Evolutionary conservation across 1,140 invertebrate genomes (phyloP).

Genomic region (Drosophila miranda): DNA sequence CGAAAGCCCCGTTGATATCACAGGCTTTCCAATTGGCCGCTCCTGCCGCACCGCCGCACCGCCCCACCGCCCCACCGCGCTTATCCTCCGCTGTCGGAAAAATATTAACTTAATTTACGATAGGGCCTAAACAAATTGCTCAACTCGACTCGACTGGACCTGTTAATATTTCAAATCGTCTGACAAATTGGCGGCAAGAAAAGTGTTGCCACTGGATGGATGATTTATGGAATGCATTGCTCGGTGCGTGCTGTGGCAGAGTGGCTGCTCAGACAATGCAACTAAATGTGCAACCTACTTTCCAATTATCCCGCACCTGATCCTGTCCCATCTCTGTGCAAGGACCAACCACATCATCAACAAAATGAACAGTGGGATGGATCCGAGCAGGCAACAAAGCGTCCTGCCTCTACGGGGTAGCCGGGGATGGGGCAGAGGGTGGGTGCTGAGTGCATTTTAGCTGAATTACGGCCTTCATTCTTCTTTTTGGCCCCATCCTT

Average conservation of each 20-base stretch:
- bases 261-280: slow-evolving; percentile 48
- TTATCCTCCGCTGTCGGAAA: slow-evolving; percentile 5
- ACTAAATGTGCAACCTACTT: slow-evolving; percentile 77
- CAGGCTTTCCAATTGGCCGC: slow-evolving; percentile 67
- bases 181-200: slow-evolving; percentile 65
- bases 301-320: slow-evolving; percentile 53
- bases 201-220: slow-evolving; percentile 37
- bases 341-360: slow-evolving; percentile 46
- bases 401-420: slow-evolving; percentile 19
- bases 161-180: slow-evolving; percentile 65
- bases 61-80: not conserved
- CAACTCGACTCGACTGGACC: slow-evolving; percentile 8
- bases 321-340: slow-evolving; percentile 9
- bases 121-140: slow-evolving; percentile 51
- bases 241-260: not conserved
- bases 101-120: slow-evolving; percentile 75
- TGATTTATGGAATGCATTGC: slow-evolving; percentile 56
- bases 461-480: slow-evolving; percentile 62
- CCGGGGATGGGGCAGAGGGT: not conserved
- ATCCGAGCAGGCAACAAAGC: slow-evolving; percentile 44
- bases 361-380: slow-evolving; percentile 11
- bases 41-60: not conserved
- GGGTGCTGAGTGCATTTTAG: slow-evolving; percentile 73
- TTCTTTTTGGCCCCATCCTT: slow-evolving; percentile 39
- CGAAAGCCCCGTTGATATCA: slow-evolving; percentile 70